phyloP scores from a whole-genome alignment of 2,888 invertebrate genomes.

The Calliphora vomitoria region DNA sequence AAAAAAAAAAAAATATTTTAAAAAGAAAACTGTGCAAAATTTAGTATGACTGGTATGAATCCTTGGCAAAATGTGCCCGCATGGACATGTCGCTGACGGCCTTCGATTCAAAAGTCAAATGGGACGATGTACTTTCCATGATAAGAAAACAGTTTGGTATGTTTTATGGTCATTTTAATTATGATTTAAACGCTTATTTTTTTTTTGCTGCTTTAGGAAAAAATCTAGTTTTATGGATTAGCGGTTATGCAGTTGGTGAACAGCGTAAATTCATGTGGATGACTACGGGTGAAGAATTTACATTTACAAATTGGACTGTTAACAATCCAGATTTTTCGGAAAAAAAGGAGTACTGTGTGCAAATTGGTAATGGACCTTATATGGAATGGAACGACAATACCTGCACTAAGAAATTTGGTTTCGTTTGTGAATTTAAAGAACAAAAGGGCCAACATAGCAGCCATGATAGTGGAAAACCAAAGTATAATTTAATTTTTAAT shows the following conservation, averaged over 20 bases:
- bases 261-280: slow-evolving; percentile 18
- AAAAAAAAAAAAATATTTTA: background rate
- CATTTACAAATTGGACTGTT: slow-evolving; percentile 6
- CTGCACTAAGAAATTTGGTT: slow-evolving; percentile 15
- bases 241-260: slow-evolving; percentile 9
- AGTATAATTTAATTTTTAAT: background rate
- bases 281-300: slow-evolving; percentile 15
- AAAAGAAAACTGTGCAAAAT: background rate
- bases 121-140: slow-evolving; percentile 2
- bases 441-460: background rate
- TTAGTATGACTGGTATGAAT: slow-evolving; percentile 39
- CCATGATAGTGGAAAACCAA: background rate
- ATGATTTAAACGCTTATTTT: background rate
- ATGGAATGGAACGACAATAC: slow-evolving; percentile 42
- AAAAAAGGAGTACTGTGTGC: slow-evolving; percentile 6
- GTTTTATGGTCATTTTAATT: background rate
- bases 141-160: slow-evolving; percentile 25
- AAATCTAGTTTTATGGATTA: slow-evolving; percentile 17
- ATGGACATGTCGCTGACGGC: slow-evolving; percentile 25
- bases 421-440: slow-evolving; percentile 36
- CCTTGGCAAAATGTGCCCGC: background rate
- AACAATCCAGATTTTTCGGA: slow-evolving; percentile 5
- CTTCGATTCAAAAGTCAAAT: slow-evolving; percentile 30
- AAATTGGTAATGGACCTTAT: slow-evolving; percentile 10
- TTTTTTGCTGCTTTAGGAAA: background rate